These are phyloP conservation scores for Hyla sarda DNA, from an alignment of 2,113 vertebrate genomes.

Conservation along the genomic window DNA sequence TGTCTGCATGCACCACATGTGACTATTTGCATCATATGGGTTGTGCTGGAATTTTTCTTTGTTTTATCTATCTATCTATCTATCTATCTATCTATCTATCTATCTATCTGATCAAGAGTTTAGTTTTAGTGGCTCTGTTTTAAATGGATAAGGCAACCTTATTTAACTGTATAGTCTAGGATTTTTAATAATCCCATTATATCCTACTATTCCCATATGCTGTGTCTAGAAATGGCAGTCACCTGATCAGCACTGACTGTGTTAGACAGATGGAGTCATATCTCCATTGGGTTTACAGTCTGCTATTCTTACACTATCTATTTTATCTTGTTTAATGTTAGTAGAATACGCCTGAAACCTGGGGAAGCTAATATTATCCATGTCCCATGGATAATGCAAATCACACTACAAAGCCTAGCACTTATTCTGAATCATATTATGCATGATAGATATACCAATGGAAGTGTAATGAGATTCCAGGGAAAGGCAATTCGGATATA, in stretches of 20 bases:
- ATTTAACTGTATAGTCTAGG: slow-evolving; percentile 67
- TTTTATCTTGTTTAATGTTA: slow-evolving; percentile 64
- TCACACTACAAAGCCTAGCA: not conserved
- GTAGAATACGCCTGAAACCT: slow-evolving; percentile 57
- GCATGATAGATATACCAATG: not conserved
- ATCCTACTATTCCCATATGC: slow-evolving; percentile 72
- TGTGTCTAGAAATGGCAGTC: slow-evolving; percentile 64
- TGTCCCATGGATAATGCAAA: slow-evolving; percentile 60
- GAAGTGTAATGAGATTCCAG: not conserved
- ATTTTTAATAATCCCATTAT: slow-evolving; percentile 74
- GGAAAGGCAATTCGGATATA: not conserved
- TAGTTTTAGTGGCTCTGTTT: slow-evolving; percentile 35
- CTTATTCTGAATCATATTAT: not conserved
- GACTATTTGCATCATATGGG: too few relatives aligned
- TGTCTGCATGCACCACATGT: too few relatives aligned
- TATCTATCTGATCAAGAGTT: not conserved
- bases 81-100: too few relatives aligned
- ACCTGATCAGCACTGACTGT: slow-evolving; percentile 60
- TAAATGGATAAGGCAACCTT: slow-evolving; percentile 67
- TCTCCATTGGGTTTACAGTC: not conserved
- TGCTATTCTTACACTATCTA: slow-evolving; percentile 48
- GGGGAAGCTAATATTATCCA: slow-evolving; percentile 63
- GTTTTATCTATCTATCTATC: too few relatives aligned
- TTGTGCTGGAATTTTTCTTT: not conserved
- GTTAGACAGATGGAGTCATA: slow-evolving; percentile 36